These are phyloP conservation scores for Drosophila sordidula DNA, from an alignment of 2,888 invertebrate genomes.

Conservation along the genomic window DNA sequence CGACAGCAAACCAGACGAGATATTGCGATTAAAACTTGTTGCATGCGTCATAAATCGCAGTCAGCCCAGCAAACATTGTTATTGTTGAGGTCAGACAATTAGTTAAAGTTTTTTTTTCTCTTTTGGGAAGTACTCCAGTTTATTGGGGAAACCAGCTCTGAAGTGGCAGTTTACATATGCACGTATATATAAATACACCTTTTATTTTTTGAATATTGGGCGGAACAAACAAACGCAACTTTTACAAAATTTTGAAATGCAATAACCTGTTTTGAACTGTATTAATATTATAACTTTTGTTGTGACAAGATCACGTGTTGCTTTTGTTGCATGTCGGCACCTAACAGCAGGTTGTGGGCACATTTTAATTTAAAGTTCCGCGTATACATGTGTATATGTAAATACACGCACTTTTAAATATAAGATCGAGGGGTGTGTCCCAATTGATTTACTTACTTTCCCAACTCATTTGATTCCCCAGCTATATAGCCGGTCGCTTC, in stretches of 20 bases:
- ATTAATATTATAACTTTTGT: constrained; percentile 11
- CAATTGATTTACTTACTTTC: not conserved
- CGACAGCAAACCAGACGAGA: not conserved
- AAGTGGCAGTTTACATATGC: not conserved
- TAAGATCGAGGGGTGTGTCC: constrained; percentile 18
- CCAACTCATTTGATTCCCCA: constrained; percentile 79
- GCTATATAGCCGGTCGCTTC: constrained; percentile 93
- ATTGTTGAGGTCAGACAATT: constrained; percentile 9
- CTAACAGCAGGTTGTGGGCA: not conserved
- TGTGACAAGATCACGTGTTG: constrained; percentile 22
- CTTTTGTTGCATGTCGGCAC: constrained; percentile 31
- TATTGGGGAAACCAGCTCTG: constrained; percentile 3
- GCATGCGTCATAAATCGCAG: constrained; percentile 4
- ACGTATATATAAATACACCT: constrained; percentile 1
- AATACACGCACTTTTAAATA: constrained; percentile 18
- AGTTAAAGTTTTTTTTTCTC: not conserved
- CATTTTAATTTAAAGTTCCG: constrained; percentile 22
- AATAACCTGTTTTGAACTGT: constrained; percentile 36
- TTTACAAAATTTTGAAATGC: constrained; percentile 21
- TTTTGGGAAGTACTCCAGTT: constrained; percentile 48
- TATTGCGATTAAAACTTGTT: not conserved
- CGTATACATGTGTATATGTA: constrained; percentile 6
- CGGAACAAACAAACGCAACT: constrained; percentile 10
- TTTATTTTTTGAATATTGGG: constrained; percentile 7
- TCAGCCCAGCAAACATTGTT: constrained; percentile 16